Conservation (phyloP, 2,797 vertebrate genomes). For the Hypotaenidia philippensis region DNA sequence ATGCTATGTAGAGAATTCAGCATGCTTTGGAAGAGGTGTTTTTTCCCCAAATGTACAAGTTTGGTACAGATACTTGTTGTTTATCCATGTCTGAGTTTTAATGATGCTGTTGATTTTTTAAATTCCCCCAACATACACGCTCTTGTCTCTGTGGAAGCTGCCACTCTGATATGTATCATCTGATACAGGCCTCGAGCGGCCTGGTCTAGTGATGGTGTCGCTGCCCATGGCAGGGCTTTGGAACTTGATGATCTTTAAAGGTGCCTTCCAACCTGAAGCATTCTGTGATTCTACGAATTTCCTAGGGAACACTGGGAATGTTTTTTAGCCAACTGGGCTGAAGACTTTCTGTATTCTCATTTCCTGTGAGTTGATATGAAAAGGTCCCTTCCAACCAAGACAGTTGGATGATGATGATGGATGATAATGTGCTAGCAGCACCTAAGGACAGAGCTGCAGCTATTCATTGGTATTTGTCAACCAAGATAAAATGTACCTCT, state of each 20-base stretch:
- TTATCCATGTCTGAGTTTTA: background rate
- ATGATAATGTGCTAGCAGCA: background rate
- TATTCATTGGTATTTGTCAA: background rate
- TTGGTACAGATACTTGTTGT: background rate
- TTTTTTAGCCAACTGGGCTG: background rate
- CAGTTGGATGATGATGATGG: no score
- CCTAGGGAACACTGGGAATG: background rate
- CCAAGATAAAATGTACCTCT: background rate
- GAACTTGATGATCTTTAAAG: no score
- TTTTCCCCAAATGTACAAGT: background rate
- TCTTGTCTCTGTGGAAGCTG: background rate
- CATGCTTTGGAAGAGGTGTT: fast-evolving
- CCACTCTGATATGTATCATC: fast-evolving
- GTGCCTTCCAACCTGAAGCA: no score
- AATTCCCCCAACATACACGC: background rate
- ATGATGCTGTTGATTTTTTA: background rate
- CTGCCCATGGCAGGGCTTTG: no score
- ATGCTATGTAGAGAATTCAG: background rate
- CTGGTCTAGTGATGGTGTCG: no score
- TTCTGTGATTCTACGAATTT: background rate
- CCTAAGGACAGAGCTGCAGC: background rate
- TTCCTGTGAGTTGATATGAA: background rate
- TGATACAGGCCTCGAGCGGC: background rate
- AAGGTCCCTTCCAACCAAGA: no score
- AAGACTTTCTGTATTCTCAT: background rate